A percentile compares a stretch with the other conserved stretches of the same genome.
Evolutionary conservation across 2,888 invertebrate genomes (phyloP).

Genomic region (Phaedon cochleariae): DNA sequence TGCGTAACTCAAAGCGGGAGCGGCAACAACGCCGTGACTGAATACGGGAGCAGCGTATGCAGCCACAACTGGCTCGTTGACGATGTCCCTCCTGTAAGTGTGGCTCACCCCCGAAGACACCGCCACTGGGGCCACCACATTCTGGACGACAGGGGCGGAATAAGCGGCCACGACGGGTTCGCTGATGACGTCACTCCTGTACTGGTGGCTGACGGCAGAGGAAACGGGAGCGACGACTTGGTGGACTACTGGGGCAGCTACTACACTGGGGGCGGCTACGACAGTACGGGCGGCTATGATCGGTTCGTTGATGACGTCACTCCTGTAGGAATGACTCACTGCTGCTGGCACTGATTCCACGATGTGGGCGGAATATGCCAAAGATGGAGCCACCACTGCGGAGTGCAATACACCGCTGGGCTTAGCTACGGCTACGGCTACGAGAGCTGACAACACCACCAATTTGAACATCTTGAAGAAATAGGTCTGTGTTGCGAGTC

Average conservation of each 20-base stretch:
- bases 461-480: constrained; percentile 51
- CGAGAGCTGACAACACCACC: constrained; percentile 66
- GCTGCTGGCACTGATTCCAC: constrained; percentile 41
- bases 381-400: constrained; percentile 12
- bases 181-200: constrained; percentile 45
- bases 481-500: constrained; percentile 41
- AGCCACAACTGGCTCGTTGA: constrained; percentile 38
- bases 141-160: constrained; percentile 55
- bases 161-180: constrained; percentile 36
- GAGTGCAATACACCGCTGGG: constrained; percentile 37
- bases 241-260: constrained; percentile 3
- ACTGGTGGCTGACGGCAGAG: constrained; percentile 44
- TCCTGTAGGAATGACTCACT: constrained; percentile 45
- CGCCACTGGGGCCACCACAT: not conserved
- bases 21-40: constrained; percentile 51
- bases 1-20: constrained; percentile 19
- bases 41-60: constrained; percentile 23
- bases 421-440: constrained; percentile 65
- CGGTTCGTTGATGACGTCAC: constrained; percentile 44
- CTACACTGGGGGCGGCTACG: constrained; percentile 4
- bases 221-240: constrained; percentile 7
- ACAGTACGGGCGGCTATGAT: constrained; percentile 36
- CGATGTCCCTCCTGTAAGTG: constrained; percentile 42
- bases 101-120: constrained; percentile 21
- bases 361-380: constrained; percentile 23